Conservation (phyloP, 2,113 vertebrate genomes). For the Pachypanchax playfairii region DNA sequence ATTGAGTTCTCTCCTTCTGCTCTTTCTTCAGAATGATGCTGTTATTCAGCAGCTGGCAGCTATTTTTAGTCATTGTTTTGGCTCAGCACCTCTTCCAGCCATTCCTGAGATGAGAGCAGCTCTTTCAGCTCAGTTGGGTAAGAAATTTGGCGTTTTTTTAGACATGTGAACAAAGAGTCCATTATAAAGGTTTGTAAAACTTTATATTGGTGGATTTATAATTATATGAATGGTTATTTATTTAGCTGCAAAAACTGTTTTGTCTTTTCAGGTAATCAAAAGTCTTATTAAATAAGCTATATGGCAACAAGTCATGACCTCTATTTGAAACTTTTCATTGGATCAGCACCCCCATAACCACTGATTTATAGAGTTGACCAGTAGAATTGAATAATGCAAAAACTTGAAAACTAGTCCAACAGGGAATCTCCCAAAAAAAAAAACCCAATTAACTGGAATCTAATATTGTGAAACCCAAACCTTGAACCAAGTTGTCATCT, state of each 20-base stretch:
- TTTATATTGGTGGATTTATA: not conserved
- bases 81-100: constrained; percentile 88
- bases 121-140: constrained; percentile 92
- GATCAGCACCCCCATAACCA: no score
- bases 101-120: constrained; percentile 86
- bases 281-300: no score
- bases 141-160: constrained; percentile 15
- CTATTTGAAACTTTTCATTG: no score
- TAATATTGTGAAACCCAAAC: not conserved
- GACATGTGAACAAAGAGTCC: not conserved
- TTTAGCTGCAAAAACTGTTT: no score
- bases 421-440: no score
- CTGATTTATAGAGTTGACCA: no score
- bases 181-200: not conserved
- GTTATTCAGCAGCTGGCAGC: constrained; percentile 88
- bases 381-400: no score
- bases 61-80: constrained; percentile 93
- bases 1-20: constrained; percentile 1
- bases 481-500: no score
- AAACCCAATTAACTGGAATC: not conserved
- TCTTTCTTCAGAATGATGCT: constrained; percentile 85
- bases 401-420: no score
- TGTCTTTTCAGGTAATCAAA: no score
- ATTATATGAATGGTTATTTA: not conserved
- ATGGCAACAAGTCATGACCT: no score